Percentiles rank a stretch among this genome's conserved stretches.
phyloP scores from a whole-genome alignment of 2,113 vertebrate species.

The Caloenas nicobarica region DNA sequence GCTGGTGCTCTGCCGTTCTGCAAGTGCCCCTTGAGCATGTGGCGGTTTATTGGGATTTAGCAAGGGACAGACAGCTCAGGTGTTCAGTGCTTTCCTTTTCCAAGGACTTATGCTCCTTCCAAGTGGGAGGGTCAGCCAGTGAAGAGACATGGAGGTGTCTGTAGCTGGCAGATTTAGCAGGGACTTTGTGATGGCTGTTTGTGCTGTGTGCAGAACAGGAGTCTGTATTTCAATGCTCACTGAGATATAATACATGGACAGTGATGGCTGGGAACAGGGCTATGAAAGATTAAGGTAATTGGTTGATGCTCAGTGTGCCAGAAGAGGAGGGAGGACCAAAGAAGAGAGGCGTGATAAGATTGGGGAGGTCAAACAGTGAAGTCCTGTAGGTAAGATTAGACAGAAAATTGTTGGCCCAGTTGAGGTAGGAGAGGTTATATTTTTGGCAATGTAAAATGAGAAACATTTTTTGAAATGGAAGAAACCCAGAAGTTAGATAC shows the following conservation, averaged over 20 bases:
- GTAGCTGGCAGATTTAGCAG: background rate
- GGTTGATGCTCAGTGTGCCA: background rate
- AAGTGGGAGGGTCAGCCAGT: fast-evolving
- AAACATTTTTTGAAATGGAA: background rate
- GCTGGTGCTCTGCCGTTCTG: background rate
- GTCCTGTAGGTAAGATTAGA: background rate
- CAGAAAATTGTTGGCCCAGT: background rate
- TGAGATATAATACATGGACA: background rate
- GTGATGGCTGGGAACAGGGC: background rate
- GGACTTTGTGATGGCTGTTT: background rate
- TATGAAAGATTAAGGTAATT: background rate
- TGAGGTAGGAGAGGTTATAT: background rate
- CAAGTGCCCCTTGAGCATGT: too few relatives aligned
- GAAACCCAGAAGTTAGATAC: fast-evolving
- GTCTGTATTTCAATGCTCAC: background rate
- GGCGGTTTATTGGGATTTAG: background rate
- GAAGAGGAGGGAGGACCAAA: background rate
- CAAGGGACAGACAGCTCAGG: background rate
- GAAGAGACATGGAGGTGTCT: background rate
- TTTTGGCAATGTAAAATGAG: background rate
- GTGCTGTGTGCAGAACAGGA: background rate
- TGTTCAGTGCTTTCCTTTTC: background rate
- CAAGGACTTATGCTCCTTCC: background rate
- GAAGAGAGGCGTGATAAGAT: background rate
- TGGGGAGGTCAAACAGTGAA: background rate